These are phyloP conservation scores for Wiebesia pumilae DNA, from an alignment of 1,140 invertebrate species.

Conservation along the genomic window DNA sequence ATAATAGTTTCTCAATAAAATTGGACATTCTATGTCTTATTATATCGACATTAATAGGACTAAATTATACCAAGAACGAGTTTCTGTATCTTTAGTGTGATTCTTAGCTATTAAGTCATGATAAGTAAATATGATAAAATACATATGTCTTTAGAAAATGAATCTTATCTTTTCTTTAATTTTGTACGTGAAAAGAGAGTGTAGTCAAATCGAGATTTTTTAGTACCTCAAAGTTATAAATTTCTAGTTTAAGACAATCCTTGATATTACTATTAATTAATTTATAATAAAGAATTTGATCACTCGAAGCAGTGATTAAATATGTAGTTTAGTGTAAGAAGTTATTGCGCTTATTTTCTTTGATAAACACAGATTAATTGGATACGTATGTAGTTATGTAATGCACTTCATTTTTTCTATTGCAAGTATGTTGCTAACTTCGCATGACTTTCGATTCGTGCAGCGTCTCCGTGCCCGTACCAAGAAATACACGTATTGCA, in stretches of 20 bases:
- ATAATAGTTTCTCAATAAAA: not conserved
- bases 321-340: not conserved
- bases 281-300: not conserved
- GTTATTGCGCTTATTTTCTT: not conserved
- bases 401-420: constrained; percentile 6
- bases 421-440: constrained; percentile 9
- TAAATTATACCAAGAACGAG: not conserved
- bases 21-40: not conserved
- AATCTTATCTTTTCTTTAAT: not conserved
- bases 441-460: not conserved
- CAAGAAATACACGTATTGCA: not conserved
- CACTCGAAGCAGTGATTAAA: not conserved
- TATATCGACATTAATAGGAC: not conserved
- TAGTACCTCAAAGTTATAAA: not conserved
- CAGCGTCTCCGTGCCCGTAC: not conserved
- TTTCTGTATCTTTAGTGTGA: not conserved
- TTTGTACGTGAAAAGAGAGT: not conserved
- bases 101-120: not conserved
- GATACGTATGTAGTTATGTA: not conserved
- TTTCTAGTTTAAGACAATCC: not conserved
- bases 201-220: not conserved
- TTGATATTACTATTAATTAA: not conserved
- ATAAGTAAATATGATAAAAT: not conserved
- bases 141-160: not conserved
- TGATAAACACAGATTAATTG: not conserved